Conservation (phyloP, 1,140 invertebrate species). For the Drosophila pachea region DNA sequence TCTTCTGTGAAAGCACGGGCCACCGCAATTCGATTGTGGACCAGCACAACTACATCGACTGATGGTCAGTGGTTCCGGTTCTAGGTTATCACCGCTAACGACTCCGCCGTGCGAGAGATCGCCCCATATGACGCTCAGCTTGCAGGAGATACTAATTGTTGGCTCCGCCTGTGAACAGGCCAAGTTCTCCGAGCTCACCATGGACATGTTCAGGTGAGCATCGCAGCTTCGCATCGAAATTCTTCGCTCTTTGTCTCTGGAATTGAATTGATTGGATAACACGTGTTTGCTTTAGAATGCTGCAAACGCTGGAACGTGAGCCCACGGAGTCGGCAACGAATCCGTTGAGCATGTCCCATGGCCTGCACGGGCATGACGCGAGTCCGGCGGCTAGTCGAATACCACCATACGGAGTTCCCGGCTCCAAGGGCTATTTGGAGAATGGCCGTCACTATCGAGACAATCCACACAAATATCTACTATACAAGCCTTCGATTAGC, state of each 20-base stretch:
- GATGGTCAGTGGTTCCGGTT: conserved; percentile 79
- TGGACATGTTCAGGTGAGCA: conserved; percentile 93
- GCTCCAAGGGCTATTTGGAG: conserved; percentile 83
- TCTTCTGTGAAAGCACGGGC: conserved; percentile 80
- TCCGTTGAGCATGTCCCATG: conserved; percentile 72
- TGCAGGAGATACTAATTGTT: conserved; percentile 97
- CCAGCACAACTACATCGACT: conserved; percentile 77
- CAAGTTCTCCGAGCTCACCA: conserved; percentile 98
- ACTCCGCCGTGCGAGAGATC: conserved; percentile 93
- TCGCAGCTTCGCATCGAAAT: no score
- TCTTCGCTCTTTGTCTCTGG: no score
- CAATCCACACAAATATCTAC: conserved; percentile 97
- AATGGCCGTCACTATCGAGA: conserved; percentile 88
- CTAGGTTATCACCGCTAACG: conserved; percentile 89
- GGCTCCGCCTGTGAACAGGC: conserved; percentile 96
- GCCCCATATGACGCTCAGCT: conserved; percentile 89
- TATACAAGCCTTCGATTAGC: conserved; percentile 96
- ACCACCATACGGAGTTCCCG: conserved; percentile 82
- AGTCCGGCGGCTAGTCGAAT: conserved; percentile 90
- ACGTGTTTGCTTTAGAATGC: conserved; percentile 82
- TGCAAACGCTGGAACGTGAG: conserved; percentile 96
- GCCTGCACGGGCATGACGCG: conserved; percentile 85
- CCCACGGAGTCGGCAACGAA: conserved; percentile 86
- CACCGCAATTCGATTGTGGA: conserved; percentile 62
- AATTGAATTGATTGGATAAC: background rate